Evolutionary conservation across 2,797 vertebrate genomes (phyloP), one percentile per base, ranked within the genome.

Genomic region (Tadarida brasiliensis): DNA sequence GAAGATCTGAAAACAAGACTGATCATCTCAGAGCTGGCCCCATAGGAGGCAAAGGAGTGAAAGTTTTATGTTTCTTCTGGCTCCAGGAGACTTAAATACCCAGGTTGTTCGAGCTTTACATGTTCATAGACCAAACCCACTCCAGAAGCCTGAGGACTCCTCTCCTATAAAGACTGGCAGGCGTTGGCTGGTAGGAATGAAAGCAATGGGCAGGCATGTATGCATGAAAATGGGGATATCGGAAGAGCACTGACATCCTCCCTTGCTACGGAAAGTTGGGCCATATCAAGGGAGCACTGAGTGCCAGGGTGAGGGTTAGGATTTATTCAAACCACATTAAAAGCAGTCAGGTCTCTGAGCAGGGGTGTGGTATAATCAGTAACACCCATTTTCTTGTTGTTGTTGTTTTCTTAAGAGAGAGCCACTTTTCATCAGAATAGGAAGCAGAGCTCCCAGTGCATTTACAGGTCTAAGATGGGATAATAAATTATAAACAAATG

Each of bases 331-430:
- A 57, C 24, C 16, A 61, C 49, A 76, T 44, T 67, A 8, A 49
- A 94, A 67, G 33, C 17, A 78, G 16, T 19, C 35, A 22, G 14
- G 14, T 59, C 54, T 71, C 76, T 49, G 57, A 94, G 65, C 28
- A 81, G 19, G 6, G 10, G 22, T n/a, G 8, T 57, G 57, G 81
- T 56, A 84, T 88, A 73, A 91, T 70, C 54, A 39, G 39, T 30
- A 65, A 67, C 10, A 49, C 7, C 39, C n/a, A 82, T 33, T 17
- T 47, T n/a, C 24, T 65, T 82, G 28, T 85, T 61, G 17, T 57
- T 57, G 56, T 57, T 57, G 24, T 22, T 51, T 81, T 90, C 61
- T 87, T 56, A 49, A 94, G 77, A 84, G 87, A 92, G 12, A 83
- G 47, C 6, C 24, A 77, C 26, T 87, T 91, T 87, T 20, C 44